Evolutionary conservation across 1,140 invertebrate genomes (phyloP), one percentile per base, ranked within the genome.

Genomic region (Ceratosolen solmsi): DNA sequence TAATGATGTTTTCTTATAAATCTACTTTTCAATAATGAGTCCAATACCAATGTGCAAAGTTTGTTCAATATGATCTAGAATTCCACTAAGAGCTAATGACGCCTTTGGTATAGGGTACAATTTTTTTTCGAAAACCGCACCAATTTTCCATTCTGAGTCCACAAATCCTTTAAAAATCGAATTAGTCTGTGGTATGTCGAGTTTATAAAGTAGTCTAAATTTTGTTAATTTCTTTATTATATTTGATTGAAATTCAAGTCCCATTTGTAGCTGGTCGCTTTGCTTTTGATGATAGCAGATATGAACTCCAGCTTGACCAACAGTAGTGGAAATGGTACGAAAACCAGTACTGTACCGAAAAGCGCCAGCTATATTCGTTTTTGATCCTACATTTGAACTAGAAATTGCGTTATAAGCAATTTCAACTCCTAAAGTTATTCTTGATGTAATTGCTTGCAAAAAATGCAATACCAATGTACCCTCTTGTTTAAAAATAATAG

Each of bases 171-270:
- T 93, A 86, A 96, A 95, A 2, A 93, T 90, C 13, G 95, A 88
- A 87, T 95, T 94, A n/a, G 95, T 94, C 87, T 94, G 94, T 1
- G 95, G 95, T 49, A 97, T 86, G 85, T 97, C 94, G 56, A 95
- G 88, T 88, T 96, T 95, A 86, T 97, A 97, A 51, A 93, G 94
- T 41, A 97, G 89, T 1, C 94, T 93, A 13, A 94, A 94, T n/a
- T 93, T 91, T 30, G 94, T 94, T 80, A 96, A 94, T 73, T 93
- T 92, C 63, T 93, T 92, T 70, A 93, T 89, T 41, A 94, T 88
- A 86, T 94, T 95, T 2, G 93, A 93, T 82, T 94, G 92, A 3
- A 94, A 82, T 86, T 94, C 93, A 8, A 93, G 90, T 13, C 93
- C 93, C 75, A 96, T 87, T 84, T 93, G 94, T 5, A 97, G 85